Evolutionary conservation across 1,140 invertebrate species (phyloP), one percentile per base, ranked within the genome.

Genomic region (Aplysia californica): DNA sequence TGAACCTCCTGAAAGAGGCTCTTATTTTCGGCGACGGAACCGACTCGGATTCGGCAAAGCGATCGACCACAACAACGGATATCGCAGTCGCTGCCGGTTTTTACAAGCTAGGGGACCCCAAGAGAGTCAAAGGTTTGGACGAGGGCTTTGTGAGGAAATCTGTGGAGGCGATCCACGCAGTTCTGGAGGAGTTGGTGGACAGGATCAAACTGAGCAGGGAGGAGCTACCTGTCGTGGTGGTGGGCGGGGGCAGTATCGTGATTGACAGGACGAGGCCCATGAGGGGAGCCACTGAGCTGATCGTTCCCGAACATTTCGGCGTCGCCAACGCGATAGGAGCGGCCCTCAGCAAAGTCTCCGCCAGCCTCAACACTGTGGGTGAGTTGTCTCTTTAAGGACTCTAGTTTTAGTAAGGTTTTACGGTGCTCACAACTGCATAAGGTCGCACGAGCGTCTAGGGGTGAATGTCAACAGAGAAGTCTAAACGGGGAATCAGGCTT

Each of bases 311-410:
- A 29, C 61, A 85, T 78, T 84, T 69, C 61, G 79, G 85, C 38
- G 86, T 88, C 55, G 86, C 86, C 29, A 88, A 88, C 78, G 86
- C 87, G 10, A 82, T 88, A 4, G 87, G 87, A 31, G 87, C 87
- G 3, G 87, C 86, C 3, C 77, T 88, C 0, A 83, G 86, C 56
- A 84, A 87, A 72, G 80, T 88, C 2, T 81, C 83, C 29, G 81
- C 81, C 6, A 80, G 38, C 50, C 59, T 84, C 58, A 86, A 87
- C 41, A 74, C 69, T 3, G 78, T 87, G 6, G 79, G n/a, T n/a
- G n/a, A n/a, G n/a, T n/a, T n/a, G n/a, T n/a, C n/a, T n/a, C n/a
- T n/a, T n/a, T n/a, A n/a, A n/a, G n/a, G n/a, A n/a, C n/a, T n/a
- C n/a, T n/a, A n/a, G n/a, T n/a, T n/a, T n/a, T n/a, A n/a, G n/a